Percentiles rank a stretch among this genome's conserved stretches.
phyloP scores from a whole-genome alignment of 1,140 invertebrate genomes.

The Ooceraea biroi region DNA sequence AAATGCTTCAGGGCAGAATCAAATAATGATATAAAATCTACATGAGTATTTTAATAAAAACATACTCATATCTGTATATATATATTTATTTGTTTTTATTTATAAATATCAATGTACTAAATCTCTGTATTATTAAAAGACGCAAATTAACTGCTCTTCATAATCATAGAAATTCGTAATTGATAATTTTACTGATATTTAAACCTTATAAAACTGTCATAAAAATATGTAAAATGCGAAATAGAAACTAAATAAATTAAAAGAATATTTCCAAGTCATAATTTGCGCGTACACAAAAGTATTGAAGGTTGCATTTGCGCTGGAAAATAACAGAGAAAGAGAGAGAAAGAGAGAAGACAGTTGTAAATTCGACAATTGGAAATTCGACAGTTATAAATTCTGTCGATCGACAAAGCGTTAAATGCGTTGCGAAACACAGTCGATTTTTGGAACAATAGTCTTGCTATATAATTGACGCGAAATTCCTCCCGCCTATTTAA shows the following conservation, averaged over 20 bases:
- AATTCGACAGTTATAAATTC: neutral
- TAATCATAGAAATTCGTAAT: neutral
- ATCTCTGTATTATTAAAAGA: no score
- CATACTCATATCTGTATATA: neutral
- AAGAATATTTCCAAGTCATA: neutral
- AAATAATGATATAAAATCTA: neutral
- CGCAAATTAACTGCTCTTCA: neutral
- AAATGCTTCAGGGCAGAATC: neutral
- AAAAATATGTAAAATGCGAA: neutral
- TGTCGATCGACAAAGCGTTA: neutral
- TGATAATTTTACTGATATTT: neutral
- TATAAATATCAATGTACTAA: neutral
- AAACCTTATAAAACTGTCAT: neutral
- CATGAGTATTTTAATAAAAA: neutral
- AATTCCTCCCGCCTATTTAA: neutral
- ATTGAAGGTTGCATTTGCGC: no score
- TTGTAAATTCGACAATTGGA: no score
- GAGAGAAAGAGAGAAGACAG: no score
- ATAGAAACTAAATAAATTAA: neutral
- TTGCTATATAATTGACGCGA: conserved; percentile 2
- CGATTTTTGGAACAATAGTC: conserved; percentile 3
- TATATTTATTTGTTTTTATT: neutral
- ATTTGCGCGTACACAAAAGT: neutral
- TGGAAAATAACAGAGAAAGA: no score
- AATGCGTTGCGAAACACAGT: neutral